Evolutionary conservation across 2,797 vertebrate species (phyloP), one percentile per base, ranked within the genome.

Genomic region (Numenius phaeopus): DNA sequence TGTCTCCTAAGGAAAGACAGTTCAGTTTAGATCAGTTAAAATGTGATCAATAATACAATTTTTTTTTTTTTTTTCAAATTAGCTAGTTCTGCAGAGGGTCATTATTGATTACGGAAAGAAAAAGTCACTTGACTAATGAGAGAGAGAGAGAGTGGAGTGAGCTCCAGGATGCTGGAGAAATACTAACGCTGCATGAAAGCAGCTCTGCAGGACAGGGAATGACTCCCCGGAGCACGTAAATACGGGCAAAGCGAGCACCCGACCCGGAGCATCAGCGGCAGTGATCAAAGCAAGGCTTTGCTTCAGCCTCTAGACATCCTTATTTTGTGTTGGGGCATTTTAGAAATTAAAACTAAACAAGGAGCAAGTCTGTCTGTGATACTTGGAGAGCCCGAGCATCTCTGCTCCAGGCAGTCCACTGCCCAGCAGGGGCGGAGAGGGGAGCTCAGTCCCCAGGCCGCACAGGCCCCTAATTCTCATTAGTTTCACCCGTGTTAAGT

Each of bases 101-200:
- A 44, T 52, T 89, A 92, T 47, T 90, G 89, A 94, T 95, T 58
- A 87, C 70, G 59, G 86, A 87, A 75, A 87, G 87, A 83, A 87
- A 76, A 89, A 92, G 50, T 79, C 83, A 27, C 55, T 61, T 85
- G 67, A 52, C 77, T 97, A 73, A 96, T 58, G 93, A 95, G 73
- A 34, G 92, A 95, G 73, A n/a, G 46, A 61, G 75, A 66, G 83
- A 77, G 71, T 34, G 42, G 79, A 80, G 32, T 7, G 62, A 93
- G 54, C 62, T 95, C 72, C 94, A 50, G 86, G 72, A 69, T 84
- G 80, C 49, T 80, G 2, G 3, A 88, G 91, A 90, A 96, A n/a
- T 77, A 90, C 34, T 55, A 86, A 32, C 32, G 21, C 64, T 14
- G 40, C 37, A 50, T 29, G 44, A 87, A 88, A 54, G 77, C 79